Base-by-base conservation (phyloP, 2,888 invertebrate species). In the Linyphia triangularis region DNA sequence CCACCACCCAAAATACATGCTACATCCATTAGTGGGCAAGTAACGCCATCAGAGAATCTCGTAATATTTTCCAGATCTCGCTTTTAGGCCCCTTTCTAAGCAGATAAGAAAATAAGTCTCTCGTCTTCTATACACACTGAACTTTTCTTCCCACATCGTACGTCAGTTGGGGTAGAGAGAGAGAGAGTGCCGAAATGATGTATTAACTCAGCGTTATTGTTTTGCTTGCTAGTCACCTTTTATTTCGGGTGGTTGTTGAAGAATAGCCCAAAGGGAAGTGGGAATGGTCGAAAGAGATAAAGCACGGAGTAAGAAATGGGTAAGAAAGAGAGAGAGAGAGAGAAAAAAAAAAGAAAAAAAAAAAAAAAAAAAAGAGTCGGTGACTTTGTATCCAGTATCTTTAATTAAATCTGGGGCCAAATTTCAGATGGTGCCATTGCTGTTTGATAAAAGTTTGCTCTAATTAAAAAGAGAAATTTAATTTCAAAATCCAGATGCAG, bases 41-140 rank as follows among this genome's bases (percentile, higher is more conserved):
- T 37, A 69, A 69, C 37, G 24, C 30, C n/a, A 22, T 16, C 16
- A 26, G 70, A 72, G 28, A 72, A 72, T n/a, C 70, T 72, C 70
- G 43, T 72, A 72, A 72, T 43, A 72, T 72, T 72, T 72, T 51
- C 70, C 70, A 72, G 70, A 72, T 43, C 70, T 72, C 16, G 70
- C 70, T 72, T n/a, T 51, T 28, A 72, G 43, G n/a, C n/a, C 70
- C 51, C n/a, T 28, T 33, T 51, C 70, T 43, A 51, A 72, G 70
- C 70, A 72, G 70, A 72, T 72, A 72, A 72, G 70, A 72, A 26
- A 6, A 6, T n/a, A 33, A 4, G 67, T 0, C 70, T 72, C 43
- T 72, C 26, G 5, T 22, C 6, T n/a, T 4, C 9, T 33, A 6
- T 33, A 33, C 9, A 33, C 33, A 33, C 9, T 9, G 9, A 33